Conservation (phyloP, 2,113 vertebrate species). For the Rhinopomastus cyanomelas region DNA sequence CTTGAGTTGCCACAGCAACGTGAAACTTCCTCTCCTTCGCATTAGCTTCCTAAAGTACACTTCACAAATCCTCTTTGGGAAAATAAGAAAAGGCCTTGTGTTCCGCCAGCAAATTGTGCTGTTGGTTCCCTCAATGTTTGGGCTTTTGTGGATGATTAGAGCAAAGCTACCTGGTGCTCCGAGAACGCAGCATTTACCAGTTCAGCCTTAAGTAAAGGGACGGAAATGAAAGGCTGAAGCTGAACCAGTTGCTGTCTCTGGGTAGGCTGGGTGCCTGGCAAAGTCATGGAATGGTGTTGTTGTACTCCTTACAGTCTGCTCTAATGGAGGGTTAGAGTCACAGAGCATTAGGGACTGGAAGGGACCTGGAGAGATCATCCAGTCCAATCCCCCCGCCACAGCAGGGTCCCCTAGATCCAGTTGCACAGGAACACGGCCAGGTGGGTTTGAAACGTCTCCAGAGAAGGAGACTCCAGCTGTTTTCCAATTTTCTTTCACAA, state of each 20-base stretch:
- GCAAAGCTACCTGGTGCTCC: neutral
- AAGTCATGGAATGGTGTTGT: neutral
- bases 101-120: conserved; percentile 20
- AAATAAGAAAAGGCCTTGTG: neutral
- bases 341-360: too few relatives aligned
- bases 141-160: conserved; percentile 30
- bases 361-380: too few relatives aligned
- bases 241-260: neutral
- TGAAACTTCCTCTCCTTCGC: conserved; percentile 43
- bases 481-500: neutral
- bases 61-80: conserved; percentile 25
- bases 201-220: neutral
- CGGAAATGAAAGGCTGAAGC: neutral
- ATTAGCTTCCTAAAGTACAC: conserved; percentile 53
- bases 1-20: conserved; percentile 71
- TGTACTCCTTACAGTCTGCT: fast-evolving
- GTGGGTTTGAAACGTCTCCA: too few relatives aligned
- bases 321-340: neutral
- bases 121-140: conserved; percentile 23
- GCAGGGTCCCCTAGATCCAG: too few relatives aligned
- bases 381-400: too few relatives aligned
- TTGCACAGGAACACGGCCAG: too few relatives aligned
- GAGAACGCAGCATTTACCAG: neutral
- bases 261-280: neutral
- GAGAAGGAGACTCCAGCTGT: neutral